Base-by-base conservation (phyloP, 2,888 invertebrate genomes). In the Lasioglossum vierecki region DNA sequence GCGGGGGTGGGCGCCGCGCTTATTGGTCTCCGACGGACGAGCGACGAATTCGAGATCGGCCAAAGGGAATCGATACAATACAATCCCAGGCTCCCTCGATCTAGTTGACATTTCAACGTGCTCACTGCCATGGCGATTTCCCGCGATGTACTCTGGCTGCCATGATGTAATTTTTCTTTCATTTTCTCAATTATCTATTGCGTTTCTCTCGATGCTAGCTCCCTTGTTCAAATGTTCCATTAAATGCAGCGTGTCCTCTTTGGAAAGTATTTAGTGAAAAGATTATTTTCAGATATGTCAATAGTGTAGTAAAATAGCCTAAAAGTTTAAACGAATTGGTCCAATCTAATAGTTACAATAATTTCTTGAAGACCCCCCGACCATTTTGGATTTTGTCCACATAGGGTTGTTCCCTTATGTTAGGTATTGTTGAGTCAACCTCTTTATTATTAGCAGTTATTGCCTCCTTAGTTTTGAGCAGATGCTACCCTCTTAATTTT, bases 21-120 rank as follows among this genome's bases (percentile, higher is more conserved):
- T 79, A 83, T 83, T 83, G 80, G 75, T 79, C 60, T 41, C 18
- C 39, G 53, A n/a, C n/a, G 53, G 13, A 76, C 76, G 71, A 63
- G 60, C 13, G 49, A 26, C 44, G 72, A 66, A 53, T 73, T 72
- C 53, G 66, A 53, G 73, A 73, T 81, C 77, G 72, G 30, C 26
- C 60, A 8, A 22, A 11, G 9, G 22, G 57, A 60, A 82, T 75
- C 82, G 82, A 83, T 79, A 74, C 63, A 70, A 66, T 60, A 71
- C 72, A 30, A 30, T 22, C 35, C 30, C 18, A 6, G 26, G 15
- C 26, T 66, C 41, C 76, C 72, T 22, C 53, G 53, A 53, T 53
- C 53, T 53, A 53, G 53, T 53, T 53, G 53, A 53, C 53, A 22
- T 53, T 53, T 53, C 53, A 53, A 53, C 53, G 53, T 53, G 53